Conservation (phyloP, 2,797 vertebrate species). For the Lacerta viridis region DNA sequence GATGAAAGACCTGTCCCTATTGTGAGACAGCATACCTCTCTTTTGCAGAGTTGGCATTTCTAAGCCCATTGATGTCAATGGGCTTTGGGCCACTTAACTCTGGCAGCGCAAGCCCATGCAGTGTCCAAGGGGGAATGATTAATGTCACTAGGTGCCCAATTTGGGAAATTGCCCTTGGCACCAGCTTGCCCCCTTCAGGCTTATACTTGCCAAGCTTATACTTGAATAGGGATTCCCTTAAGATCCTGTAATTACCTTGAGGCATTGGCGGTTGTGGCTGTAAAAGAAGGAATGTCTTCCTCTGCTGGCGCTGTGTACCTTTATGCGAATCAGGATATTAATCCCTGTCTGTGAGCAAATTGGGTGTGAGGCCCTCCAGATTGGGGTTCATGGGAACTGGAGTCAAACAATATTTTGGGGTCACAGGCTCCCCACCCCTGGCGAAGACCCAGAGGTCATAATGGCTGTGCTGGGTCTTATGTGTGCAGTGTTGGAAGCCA, state of each 20-base stretch:
- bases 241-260: background rate
- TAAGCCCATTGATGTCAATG: background rate
- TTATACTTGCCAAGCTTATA: background rate
- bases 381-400: background rate
- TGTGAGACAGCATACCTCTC: background rate
- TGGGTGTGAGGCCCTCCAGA: background rate
- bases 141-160: background rate
- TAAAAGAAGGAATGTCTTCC: background rate
- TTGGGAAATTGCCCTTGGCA: background rate
- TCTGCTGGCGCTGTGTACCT: background rate
- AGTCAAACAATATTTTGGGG: background rate
- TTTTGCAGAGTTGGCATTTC: background rate
- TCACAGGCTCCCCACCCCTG: background rate
- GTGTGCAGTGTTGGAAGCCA: background rate
- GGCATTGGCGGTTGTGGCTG: background rate
- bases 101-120: background rate
- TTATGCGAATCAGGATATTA: background rate
- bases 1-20: background rate
- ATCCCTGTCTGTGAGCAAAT: background rate
- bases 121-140: background rate
- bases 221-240: background rate
- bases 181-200: background rate
- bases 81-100: background rate
- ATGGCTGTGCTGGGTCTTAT: background rate
- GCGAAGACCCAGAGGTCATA: background rate